Conservation (phyloP, 2,797 vertebrate species). For the Caiman crocodilus region DNA sequence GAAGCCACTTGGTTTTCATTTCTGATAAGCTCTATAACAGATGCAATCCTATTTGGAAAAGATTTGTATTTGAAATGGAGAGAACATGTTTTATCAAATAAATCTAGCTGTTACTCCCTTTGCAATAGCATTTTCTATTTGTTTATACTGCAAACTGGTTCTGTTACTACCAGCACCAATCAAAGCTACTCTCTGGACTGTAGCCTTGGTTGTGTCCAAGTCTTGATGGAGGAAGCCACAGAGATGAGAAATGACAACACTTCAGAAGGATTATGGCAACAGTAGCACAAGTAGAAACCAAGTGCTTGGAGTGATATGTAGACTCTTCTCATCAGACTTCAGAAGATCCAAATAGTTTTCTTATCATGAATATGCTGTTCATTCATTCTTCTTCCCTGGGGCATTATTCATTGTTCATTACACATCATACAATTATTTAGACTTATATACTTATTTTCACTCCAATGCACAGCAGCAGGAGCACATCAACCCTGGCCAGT, state of each 20-base stretch:
- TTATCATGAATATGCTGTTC: neutral
- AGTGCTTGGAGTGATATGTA: too few relatives aligned
- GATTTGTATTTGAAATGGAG: neutral
- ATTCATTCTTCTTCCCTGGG: neutral
- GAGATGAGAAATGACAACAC: neutral
- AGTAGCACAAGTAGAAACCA: slow-evolving; percentile 29
- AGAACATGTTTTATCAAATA: neutral
- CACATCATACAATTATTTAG: neutral
- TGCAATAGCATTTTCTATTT: neutral
- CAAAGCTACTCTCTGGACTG: neutral
- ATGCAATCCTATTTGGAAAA: slow-evolving; percentile 4
- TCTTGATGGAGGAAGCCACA: neutral
- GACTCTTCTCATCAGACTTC: neutral
- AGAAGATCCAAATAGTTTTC: neutral
- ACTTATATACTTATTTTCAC: neutral
- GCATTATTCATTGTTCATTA: neutral
- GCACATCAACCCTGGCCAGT: neutral
- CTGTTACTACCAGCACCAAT: neutral
- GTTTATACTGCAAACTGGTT: neutral
- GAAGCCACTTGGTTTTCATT: slow-evolving; percentile 56
- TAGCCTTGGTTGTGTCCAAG: neutral
- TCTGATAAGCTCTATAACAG: neutral
- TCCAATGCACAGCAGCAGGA: neutral
- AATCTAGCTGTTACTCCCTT: neutral
- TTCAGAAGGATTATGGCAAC: slow-evolving; percentile 13